A percentile compares a stretch with the other conserved stretches of the same genome.
phyloP scores from a whole-genome alignment of 2,113 vertebrate species.

The Edolisoma coerulescens region DNA sequence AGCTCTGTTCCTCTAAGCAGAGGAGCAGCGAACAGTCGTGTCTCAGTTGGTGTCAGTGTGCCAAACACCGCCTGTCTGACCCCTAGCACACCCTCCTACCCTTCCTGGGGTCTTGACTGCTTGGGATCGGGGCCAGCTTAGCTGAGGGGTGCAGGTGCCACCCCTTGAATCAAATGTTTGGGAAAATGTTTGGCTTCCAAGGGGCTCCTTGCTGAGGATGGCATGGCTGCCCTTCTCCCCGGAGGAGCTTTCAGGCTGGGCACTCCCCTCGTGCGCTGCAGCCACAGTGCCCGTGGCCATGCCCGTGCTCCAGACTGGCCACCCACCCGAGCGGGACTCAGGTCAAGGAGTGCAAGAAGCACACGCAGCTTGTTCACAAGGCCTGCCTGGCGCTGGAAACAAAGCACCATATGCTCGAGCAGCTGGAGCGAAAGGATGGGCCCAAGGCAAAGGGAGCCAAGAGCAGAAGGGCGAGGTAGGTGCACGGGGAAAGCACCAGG shows the following conservation, averaged over 20 bases:
- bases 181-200: accelerated
- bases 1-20: accelerated
- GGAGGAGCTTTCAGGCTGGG: neutral
- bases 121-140: neutral
- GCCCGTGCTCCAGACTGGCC: neutral
- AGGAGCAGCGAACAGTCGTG: neutral
- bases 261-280: neutral
- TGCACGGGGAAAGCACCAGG: neutral
- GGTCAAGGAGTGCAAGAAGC: neutral
- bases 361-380: neutral
- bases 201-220: too few relatives aligned
- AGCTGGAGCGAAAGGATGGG: neutral
- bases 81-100: neutral
- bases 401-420: neutral
- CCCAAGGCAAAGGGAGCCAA: neutral
- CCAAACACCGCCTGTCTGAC: neutral
- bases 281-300: accelerated
- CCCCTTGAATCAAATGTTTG: neutral
- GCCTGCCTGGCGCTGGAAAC: neutral
- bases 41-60: neutral
- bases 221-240: neutral
- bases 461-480: neutral
- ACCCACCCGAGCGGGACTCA: neutral
- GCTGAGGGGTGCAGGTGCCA: neutral
- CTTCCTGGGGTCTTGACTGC: neutral